Evolutionary conservation across 2,797 vertebrate species (phyloP).

Genomic region (Champsocephalus esox): DNA sequence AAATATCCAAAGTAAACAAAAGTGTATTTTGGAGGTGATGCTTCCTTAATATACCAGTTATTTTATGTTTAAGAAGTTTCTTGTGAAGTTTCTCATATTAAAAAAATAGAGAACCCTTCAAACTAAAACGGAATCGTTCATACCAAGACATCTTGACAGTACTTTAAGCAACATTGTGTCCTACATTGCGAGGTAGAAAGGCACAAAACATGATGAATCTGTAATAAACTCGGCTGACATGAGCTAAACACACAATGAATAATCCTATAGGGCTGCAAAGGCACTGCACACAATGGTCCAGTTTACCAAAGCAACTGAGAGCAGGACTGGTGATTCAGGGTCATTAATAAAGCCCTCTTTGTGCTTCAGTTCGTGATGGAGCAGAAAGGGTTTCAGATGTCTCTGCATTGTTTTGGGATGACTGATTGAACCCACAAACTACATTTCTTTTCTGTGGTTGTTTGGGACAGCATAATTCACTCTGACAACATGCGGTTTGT

Average conservation of each 20-base stretch:
- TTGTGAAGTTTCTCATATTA: not conserved
- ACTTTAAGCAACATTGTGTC: conserved; percentile 2
- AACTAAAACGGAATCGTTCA: not conserved
- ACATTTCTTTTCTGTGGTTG: conserved; percentile 7
- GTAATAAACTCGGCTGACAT: conserved; percentile 57
- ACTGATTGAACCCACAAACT: conserved; percentile 38
- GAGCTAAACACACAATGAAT: conserved; percentile 69
- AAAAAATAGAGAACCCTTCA: not conserved
- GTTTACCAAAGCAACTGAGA: conserved; percentile 66
- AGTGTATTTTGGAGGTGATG: not conserved
- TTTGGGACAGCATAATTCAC: not conserved
- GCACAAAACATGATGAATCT: conserved; percentile 49
- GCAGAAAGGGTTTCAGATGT: conserved; percentile 64
- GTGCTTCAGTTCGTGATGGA: conserved; percentile 63
- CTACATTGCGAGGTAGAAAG: conserved; percentile 12
- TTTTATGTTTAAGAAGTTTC: not conserved
- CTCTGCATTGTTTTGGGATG: conserved; percentile 60
- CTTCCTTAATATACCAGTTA: not conserved
- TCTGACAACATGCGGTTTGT: not conserved
- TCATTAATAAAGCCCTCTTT: conserved; percentile 73
- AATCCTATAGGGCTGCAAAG: conserved; percentile 55
- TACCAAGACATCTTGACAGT: not conserved
- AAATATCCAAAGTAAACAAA: conserved; percentile 44
- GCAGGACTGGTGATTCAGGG: conserved; percentile 62
- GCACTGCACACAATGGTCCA: conserved; percentile 65